Base-by-base conservation (phyloP, 2,797 vertebrate genomes). In the Taenioides sp. region DNA sequence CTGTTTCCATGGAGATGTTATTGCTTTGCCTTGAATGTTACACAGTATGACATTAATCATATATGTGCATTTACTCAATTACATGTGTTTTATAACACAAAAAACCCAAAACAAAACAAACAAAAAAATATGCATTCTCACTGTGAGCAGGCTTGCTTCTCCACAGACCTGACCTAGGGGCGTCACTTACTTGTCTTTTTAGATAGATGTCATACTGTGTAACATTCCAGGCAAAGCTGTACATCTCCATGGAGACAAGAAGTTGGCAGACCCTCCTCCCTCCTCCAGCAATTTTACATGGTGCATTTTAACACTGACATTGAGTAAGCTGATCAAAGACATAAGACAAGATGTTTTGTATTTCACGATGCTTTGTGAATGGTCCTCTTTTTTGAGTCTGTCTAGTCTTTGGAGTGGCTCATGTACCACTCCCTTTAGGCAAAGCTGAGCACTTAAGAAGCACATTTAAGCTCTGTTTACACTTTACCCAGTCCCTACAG, bases 381-480 rank as follows among this genome's bases (percentile, higher is more conserved):
- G 10, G 31, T 40, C 9, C 22, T 16, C 50, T 61, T 43, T 27
- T 3, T 12, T 14, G 40, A 43, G 40, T 43, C 40, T 43, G 40
- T 43, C 40, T 43, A 14, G 37, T 23, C 34, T 22, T 65, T 65
- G 11, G 17, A 7, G 62, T 65, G 11, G 62, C 37, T 65, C 22
- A 25, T 14, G 18, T 25, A 2, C 5, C n/a, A 17, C 22, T 17
- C 62, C 59, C 59, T 34, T 34, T 16, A 65, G 62, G 62, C 62
- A 18, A 52, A 31, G 20, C 6, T 11, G 47, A 18, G 17, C 47
- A 10, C 43, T 66, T 66, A 31, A n/a, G 65, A 43, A 65, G 37
- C 37, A 23, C n/a, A 14, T 65, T 65, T 65, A 65, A 43, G 62
- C 34, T 65, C 62, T 65, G 14, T 65, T 43, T 65, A 65, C 40